phyloP scores from a whole-genome alignment of 1,140 invertebrate genomes.

The Agraylea sexmaculata region DNA sequence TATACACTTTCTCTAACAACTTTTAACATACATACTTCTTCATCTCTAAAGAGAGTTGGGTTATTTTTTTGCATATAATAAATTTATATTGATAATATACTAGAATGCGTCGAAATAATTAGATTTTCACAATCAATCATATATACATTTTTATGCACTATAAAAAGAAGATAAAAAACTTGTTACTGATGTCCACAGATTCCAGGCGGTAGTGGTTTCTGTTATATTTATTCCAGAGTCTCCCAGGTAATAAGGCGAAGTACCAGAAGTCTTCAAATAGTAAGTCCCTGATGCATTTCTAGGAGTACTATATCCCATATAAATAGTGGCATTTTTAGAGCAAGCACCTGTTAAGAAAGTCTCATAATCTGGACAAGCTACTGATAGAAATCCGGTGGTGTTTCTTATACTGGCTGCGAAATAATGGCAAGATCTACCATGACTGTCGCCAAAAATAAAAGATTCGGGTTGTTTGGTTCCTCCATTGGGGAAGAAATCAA shows the following conservation, averaged over 20 bases:
- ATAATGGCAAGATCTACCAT: not conserved
- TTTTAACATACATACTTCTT: too few relatives aligned
- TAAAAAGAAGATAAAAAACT: too few relatives aligned
- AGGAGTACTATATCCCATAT: not conserved
- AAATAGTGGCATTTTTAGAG: not conserved
- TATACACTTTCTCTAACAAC: too few relatives aligned
- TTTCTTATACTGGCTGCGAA: not conserved
- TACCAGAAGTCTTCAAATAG: not conserved
- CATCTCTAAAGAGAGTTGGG: too few relatives aligned
- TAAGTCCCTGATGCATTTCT: not conserved
- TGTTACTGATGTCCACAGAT: too few relatives aligned
- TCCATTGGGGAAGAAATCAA: conserved; percentile 4
- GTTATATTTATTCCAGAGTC: not conserved
- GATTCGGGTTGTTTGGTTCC: not conserved
- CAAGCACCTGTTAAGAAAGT: not conserved
- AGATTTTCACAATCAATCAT: too few relatives aligned
- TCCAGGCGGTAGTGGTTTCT: too few relatives aligned
- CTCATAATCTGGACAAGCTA: not conserved
- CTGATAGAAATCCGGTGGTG: not conserved
- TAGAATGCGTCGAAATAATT: too few relatives aligned
- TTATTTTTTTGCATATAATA: too few relatives aligned
- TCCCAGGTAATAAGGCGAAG: conserved; percentile 1
- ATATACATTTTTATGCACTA: too few relatives aligned
- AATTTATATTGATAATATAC: too few relatives aligned
- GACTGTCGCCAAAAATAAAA: not conserved